Conservation (phyloP, 1,140 invertebrate species). For the Lepidurus apus region DNA sequence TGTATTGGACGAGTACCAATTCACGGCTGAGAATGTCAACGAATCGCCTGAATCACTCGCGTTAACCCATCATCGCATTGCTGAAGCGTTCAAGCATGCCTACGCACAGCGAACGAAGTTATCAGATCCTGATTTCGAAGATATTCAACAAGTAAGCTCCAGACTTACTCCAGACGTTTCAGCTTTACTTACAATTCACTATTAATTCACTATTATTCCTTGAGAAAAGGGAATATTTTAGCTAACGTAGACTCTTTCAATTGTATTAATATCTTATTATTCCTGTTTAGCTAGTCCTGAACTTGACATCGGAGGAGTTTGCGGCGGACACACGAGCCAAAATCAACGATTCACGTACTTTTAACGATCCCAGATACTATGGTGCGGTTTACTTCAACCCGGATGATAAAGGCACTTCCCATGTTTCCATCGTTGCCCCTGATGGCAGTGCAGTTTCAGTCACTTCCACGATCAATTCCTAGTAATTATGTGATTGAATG, state of each 20-base stretch:
- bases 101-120: constrained; percentile 76
- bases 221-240: too few relatives aligned
- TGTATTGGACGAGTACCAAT: constrained; percentile 63
- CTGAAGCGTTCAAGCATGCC: constrained; percentile 88
- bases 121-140: constrained; percentile 70
- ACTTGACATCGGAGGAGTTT: constrained; percentile 60
- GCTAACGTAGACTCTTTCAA: too few relatives aligned
- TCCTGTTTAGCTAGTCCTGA: constrained; percentile 51
- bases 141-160: constrained; percentile 55
- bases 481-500: too few relatives aligned
- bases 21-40: constrained; percentile 28
- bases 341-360: constrained; percentile 66
- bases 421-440: constrained; percentile 74
- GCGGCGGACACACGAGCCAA: constrained; percentile 54
- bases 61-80: constrained; percentile 74
- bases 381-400: constrained; percentile 54
- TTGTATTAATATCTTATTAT: neutral
- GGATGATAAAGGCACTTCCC: constrained; percentile 82
- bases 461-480: constrained; percentile 85
- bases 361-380: constrained; percentile 60
- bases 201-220: too few relatives aligned
- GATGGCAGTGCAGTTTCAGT: constrained; percentile 89
- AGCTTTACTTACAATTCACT: too few relatives aligned
- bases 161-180: neutral
- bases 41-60: constrained; percentile 39